Evolutionary conservation across 2,888 invertebrate genomes (phyloP).

Genomic region (Rhagonycha lutea): DNA sequence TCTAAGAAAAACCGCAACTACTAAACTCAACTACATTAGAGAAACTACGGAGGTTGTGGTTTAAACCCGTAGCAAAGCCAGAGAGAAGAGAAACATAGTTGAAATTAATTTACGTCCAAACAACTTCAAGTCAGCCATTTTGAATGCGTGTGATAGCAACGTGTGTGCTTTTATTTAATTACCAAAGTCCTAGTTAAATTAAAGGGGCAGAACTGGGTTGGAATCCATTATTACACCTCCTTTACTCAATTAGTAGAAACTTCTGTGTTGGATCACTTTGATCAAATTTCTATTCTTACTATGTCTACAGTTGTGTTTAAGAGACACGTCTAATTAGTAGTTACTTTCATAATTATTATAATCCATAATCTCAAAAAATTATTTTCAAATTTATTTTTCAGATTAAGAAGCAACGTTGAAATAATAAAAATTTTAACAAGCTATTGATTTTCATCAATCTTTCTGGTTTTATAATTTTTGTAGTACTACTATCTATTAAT

Average conservation of each 20-base stretch:
- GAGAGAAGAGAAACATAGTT: conserved; percentile 48
- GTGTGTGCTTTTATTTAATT: conserved; percentile 54
- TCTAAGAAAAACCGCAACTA: conserved; percentile 43
- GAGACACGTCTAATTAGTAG: neutral
- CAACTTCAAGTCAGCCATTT: conserved; percentile 44
- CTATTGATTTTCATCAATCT: too few species aligned
- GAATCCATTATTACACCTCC: conserved; percentile 51
- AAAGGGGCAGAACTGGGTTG: conserved; percentile 52
- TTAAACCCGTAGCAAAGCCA: conserved; percentile 36
- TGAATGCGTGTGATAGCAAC: conserved; percentile 49
- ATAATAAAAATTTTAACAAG: too few species aligned
- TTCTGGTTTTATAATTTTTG: too few species aligned
- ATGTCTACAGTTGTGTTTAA: conserved; percentile 5
- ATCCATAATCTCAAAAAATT: neutral
- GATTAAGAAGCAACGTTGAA: too few species aligned
- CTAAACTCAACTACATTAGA: conserved; percentile 43
- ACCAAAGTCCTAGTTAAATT: conserved; percentile 54
- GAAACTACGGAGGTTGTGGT: conserved; percentile 38
- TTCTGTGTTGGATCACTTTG: conserved; percentile 36
- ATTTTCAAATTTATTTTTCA: neutral
- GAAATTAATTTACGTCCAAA: conserved; percentile 55
- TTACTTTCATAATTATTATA: neutral
- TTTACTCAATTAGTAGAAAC: conserved; percentile 51
- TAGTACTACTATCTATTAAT: too few species aligned
- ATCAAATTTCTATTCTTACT: conserved; percentile 21